Evolutionary conservation across 2,797 vertebrate species (phyloP).

Genomic region (Threskiornis aethiopicus): DNA sequence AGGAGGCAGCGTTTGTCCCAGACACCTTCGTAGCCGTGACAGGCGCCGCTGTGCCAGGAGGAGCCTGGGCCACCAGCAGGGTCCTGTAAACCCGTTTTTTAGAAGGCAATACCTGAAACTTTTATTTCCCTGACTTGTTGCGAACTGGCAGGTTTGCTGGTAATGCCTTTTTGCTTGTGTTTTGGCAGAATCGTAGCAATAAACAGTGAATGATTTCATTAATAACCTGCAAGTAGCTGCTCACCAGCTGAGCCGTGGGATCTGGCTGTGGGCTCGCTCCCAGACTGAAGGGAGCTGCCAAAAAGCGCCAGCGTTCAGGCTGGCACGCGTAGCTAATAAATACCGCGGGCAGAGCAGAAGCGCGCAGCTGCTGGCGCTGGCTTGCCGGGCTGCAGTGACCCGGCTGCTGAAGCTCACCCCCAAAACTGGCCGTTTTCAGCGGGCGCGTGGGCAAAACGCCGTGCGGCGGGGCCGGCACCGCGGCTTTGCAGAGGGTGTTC

Average conservation of each 20-base stretch:
- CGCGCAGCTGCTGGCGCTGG: not conserved
- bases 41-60: not conserved
- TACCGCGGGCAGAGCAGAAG: not conserved
- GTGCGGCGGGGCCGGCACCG: rapidly evolving
- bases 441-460: rapidly evolving
- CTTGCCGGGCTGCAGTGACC: not conserved
- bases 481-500: not conserved
- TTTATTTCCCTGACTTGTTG: not conserved
- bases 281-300: not conserved
- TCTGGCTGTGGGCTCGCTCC: not conserved
- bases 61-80: not conserved
- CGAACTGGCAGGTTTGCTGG: not conserved
- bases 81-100: not conserved
- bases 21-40: rapidly evolving
- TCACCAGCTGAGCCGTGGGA: not conserved
- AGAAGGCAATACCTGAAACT: not conserved
- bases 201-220: not conserved
- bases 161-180: not conserved
- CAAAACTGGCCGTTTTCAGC: rapidly evolving
- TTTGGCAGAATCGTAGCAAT: not conserved
- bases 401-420: not conserved
- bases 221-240: conserved; percentile 6
- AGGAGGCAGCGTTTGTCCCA: not conserved
- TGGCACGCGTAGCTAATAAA: not conserved
- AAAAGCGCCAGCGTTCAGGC: not conserved